phyloP scores from a whole-genome alignment of 1,140 invertebrate species.

The Lasioglossum albipes region DNA sequence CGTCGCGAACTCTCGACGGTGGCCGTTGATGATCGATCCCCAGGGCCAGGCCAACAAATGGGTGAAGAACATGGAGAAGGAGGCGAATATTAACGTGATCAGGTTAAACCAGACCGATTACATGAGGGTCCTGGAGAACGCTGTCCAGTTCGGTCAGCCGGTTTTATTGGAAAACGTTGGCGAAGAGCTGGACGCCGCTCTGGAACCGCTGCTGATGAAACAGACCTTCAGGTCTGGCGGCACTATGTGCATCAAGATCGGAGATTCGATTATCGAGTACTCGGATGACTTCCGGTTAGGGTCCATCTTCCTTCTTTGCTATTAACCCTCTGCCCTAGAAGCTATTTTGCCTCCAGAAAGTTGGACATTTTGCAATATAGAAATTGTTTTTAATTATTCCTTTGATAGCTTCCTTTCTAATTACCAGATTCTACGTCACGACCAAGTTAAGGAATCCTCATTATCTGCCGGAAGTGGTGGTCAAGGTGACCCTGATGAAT shows the following conservation, averaged over 20 bases:
- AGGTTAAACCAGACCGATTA: constrained; percentile 91
- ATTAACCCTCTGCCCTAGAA: too few relatives aligned
- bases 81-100: constrained; percentile 89
- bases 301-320: not conserved
- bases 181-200: constrained; percentile 93
- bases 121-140: constrained; percentile 92
- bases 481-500: constrained; percentile 95
- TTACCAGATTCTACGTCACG: constrained; percentile 94
- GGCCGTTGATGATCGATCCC: constrained; percentile 97
- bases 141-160: constrained; percentile 96
- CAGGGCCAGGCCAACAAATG: constrained; percentile 97
- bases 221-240: constrained; percentile 94
- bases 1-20: constrained; percentile 89
- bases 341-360: too few relatives aligned
- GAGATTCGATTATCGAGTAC: constrained; percentile 91
- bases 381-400: too few relatives aligned
- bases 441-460: constrained; percentile 96
- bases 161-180: constrained; percentile 91
- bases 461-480: constrained; percentile 94
- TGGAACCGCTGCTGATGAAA: constrained; percentile 92
- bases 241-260: constrained; percentile 89
- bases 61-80: constrained; percentile 96
- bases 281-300: constrained; percentile 89
- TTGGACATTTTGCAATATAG: too few relatives aligned
- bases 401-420: not conserved